phyloP scores from a whole-genome alignment of 1,140 invertebrate genomes.

The Parasteatoda tepidariorum region DNA sequence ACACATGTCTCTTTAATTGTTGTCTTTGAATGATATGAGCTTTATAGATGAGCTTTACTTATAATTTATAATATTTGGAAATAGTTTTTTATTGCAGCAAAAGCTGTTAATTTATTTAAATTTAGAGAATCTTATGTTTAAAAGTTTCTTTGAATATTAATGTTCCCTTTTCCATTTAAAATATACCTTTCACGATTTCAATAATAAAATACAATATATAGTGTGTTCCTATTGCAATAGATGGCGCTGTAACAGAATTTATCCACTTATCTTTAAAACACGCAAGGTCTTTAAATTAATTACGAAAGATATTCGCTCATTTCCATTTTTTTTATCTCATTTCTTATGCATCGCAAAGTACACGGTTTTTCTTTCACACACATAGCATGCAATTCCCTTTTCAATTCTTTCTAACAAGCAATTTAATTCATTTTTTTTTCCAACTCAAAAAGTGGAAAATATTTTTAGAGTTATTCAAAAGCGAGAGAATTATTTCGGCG shows the following conservation, averaged over 20 bases:
- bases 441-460: slow-evolving; percentile 22
- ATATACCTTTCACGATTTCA: no score
- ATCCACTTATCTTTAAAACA: not conserved
- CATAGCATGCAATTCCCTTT: slow-evolving; percentile 12
- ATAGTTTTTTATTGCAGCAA: no score
- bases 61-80: no score
- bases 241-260: slow-evolving; percentile 31
- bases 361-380: not conserved
- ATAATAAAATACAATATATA: no score
- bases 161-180: no score
- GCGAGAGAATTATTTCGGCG: not conserved
- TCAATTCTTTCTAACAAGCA: slow-evolving; percentile 27
- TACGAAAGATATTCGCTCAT: slow-evolving; percentile 35
- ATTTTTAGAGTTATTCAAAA: slow-evolving; percentile 26
- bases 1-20: no score
- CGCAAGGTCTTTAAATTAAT: slow-evolving; percentile 46
- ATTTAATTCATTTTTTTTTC: slow-evolving; percentile 44
- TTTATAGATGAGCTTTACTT: no score
- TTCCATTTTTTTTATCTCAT: slow-evolving; percentile 39
- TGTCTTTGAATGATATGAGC: no score
- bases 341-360: not conserved
- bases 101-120: no score
- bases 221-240: no score
- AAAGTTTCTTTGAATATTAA: no score
- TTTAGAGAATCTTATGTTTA: no score